phyloP scores from a whole-genome alignment of 2,888 invertebrate species.

The Entomobrya multifasciata region DNA sequence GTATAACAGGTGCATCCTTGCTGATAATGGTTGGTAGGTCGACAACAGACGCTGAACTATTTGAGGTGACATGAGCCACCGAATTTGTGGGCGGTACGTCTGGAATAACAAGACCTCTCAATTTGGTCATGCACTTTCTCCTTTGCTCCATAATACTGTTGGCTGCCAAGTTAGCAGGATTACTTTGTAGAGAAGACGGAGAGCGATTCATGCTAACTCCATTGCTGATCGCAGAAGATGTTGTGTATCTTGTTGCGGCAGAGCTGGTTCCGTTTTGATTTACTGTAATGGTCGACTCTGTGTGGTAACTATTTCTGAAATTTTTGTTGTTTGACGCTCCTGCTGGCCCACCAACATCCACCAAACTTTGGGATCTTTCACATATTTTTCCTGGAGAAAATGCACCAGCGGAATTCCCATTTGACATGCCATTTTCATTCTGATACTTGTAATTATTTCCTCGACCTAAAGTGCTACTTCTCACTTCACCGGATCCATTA shows the following conservation, averaged over 20 bases:
- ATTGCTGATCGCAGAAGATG: slow-evolving; percentile 18
- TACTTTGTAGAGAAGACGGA: slow-evolving; percentile 80
- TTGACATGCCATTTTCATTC: slow-evolving; percentile 46
- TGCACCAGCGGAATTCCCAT: slow-evolving; percentile 42
- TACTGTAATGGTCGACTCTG: slow-evolving; percentile 53
- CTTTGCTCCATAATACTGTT: slow-evolving; percentile 88
- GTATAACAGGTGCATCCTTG: slow-evolving; percentile 84
- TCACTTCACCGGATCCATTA: slow-evolving; percentile 46
- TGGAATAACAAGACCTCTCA: slow-evolving; percentile 93
- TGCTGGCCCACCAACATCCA: slow-evolving; percentile 81
- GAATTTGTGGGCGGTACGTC: slow-evolving; percentile 82
- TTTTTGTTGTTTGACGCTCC: slow-evolving; percentile 51
- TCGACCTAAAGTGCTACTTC: slow-evolving; percentile 57
- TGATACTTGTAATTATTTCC: slow-evolving; percentile 41
- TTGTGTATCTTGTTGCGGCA: slow-evolving; percentile 51
- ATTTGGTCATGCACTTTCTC: slow-evolving; percentile 90
- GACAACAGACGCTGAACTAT: slow-evolving; percentile 84
- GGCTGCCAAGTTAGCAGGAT: slow-evolving; percentile 86
- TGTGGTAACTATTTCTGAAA: slow-evolving; percentile 68
- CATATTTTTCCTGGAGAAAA: slow-evolving; percentile 80
- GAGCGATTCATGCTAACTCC: slow-evolving; percentile 13
- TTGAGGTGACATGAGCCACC: slow-evolving; percentile 80
- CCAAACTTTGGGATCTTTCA: slow-evolving; percentile 83
- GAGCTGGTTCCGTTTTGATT: slow-evolving; percentile 51
- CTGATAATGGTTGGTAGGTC: slow-evolving; percentile 93